Base-by-base conservation (phyloP, 1,140 invertebrate species). In the Cotesia vestalis region DNA sequence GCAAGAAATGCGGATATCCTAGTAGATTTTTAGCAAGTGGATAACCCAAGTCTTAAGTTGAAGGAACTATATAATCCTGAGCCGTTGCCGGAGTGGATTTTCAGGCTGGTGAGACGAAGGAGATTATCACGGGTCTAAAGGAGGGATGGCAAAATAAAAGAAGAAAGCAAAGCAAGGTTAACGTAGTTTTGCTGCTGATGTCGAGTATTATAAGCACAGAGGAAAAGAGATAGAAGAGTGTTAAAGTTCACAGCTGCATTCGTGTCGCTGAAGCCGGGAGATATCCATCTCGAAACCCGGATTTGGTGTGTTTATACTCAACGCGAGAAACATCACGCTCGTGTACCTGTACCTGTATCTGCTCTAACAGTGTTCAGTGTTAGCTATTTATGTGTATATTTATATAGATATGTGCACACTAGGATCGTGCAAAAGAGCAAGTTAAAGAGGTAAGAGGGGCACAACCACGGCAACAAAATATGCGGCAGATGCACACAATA, bases 191-290 rank as follows among this genome's bases (percentile, higher is more conserved):
- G 8, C 4, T 8, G 40, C 40, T 46, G 40, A 46, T 46, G 40
- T 46, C 6, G 40, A 46, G 40, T 46, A 46, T 46, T 46, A 46
- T 46, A 36, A 46, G 4, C 46, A 34, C 12, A 40, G 53, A 14
- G 53, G 62, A 67, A 55, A 36, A 51, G 40, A 53, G 68, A 46
- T 6, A 46, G 40, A 46, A 46, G 11, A 64, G 75, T 69, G 75
- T 73, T 76, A 76, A 73, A 76, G 75, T 76, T 76, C 75, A 73
- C 75, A 72, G 75, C 69, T 68, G 72, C 71, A 71, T 76, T 76
- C 72, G 75, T 76, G 75, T 76, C 72, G 75, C 71, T 73, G 72
- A n/a, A 64, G 64, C 67, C n/a, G 27, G 64, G 72, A 73, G 69
- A 73, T 76, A 73, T 76, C 72, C 66, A 74, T 71, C 73, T 68